These are phyloP conservation scores for Heliocidaris tuberculata DNA, from an alignment of 35 echinoderm and acorn worm species.

Conservation along the genomic window DNA sequence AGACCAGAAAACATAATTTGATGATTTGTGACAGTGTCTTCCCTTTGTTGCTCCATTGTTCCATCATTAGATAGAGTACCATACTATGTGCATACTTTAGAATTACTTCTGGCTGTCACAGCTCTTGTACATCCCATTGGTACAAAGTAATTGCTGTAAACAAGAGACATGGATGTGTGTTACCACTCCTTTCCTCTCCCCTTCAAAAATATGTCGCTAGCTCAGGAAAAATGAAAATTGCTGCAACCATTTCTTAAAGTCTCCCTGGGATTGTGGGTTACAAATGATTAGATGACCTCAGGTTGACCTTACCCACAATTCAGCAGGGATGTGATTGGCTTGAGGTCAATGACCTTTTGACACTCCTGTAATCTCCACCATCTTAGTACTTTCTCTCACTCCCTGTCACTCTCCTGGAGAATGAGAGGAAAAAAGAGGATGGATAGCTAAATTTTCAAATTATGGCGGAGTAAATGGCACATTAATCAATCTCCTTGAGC, in stretches of 20 bases:
- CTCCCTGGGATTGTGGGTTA: background rate
- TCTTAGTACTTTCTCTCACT: background rate
- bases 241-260: background rate
- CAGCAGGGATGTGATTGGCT: constrained; percentile 27
- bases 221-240: background rate
- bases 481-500: constrained; percentile 32
- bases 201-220: background rate
- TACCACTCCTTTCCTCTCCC: background rate
- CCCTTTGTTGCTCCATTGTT: background rate
- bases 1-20: background rate
- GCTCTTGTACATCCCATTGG: background rate
- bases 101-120: no score
- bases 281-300: constrained; percentile 13
- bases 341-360: constrained; percentile 50
- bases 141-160: background rate
- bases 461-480: constrained; percentile 26
- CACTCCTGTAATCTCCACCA: constrained; percentile 28
- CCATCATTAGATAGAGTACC: no score
- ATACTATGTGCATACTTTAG: no score
- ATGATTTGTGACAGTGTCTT: background rate
- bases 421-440: background rate
- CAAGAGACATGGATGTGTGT: background rate
- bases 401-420: background rate
- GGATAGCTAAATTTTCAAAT: constrained; percentile 19
- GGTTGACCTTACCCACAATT: constrained; percentile 43